Evolutionary conservation across 2,797 vertebrate genomes (phyloP).

Genomic region (Etheostoma nigrum): DNA sequence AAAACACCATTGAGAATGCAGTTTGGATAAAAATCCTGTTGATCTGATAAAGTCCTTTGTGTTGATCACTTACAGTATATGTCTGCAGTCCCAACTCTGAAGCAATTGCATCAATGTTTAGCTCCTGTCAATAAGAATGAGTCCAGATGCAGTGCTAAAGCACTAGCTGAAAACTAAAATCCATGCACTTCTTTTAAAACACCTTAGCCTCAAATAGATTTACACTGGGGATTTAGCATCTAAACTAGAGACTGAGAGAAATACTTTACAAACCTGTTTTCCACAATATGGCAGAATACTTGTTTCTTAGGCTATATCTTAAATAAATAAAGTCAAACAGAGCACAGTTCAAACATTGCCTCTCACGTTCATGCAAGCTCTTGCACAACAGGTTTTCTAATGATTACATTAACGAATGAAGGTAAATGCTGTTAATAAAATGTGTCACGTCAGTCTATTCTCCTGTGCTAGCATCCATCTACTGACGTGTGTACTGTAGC

Average conservation of each 20-base stretch:
- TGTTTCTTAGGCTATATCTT: constrained; percentile 7
- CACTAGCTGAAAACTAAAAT: constrained; percentile 46
- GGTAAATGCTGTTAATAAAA: constrained; percentile 25
- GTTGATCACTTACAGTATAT: neutral
- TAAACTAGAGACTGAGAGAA: constrained; percentile 32
- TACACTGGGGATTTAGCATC: constrained; percentile 34
- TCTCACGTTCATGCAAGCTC: constrained; percentile 25
- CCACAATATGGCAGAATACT: constrained; percentile 8
- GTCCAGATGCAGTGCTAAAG: constrained; percentile 6
- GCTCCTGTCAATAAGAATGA: constrained; percentile 25
- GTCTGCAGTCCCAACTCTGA: neutral
- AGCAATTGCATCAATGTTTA: constrained; percentile 19
- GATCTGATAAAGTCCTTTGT: neutral
- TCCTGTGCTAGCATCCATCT: constrained; percentile 18
- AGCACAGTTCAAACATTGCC: constrained; percentile 35
- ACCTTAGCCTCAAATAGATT: constrained; percentile 47
- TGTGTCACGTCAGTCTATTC: constrained; percentile 34
- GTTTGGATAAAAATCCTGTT: neutral
- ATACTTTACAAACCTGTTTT: constrained; percentile 26
- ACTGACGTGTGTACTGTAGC: constrained; percentile 29
- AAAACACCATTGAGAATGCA: neutral
- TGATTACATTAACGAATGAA: constrained; percentile 7
- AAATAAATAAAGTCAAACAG: constrained; percentile 32
- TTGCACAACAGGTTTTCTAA: constrained; percentile 40
- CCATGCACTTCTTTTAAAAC: constrained; percentile 47